Percentiles rank a stretch among this genome's conserved stretches.
These are phyloP conservation scores for Nomia melanderi DNA, from an alignment of 1,140 invertebrate species.

Conservation along the genomic window DNA sequence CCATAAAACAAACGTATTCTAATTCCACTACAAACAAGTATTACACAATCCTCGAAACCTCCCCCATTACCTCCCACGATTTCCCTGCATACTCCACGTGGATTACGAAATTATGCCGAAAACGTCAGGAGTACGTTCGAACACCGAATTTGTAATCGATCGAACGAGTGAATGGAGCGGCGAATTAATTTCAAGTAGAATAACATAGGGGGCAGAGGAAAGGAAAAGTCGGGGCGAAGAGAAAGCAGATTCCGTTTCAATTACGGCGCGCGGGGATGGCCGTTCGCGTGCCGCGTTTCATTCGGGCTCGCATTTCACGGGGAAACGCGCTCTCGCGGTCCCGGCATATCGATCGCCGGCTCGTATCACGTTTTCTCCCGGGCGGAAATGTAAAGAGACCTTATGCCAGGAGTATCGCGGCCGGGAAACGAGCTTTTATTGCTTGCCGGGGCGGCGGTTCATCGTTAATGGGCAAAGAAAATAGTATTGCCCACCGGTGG, in stretches of 20 bases:
- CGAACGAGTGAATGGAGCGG: no score
- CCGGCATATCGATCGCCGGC: conserved; percentile 28
- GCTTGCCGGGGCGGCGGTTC: background rate
- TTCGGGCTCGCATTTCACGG: conserved; percentile 10
- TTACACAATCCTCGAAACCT: no score
- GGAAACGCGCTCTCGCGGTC: background rate
- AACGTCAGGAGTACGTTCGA: no score
- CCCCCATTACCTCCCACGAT: no score
- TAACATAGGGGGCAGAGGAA: background rate
- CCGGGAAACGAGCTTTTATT: conserved; percentile 17
- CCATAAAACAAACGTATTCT: no score
- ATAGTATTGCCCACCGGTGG: no score
- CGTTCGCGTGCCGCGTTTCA: conserved; percentile 17
- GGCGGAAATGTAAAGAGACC: background rate
- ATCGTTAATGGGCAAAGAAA: no score
- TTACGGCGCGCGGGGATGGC: background rate
- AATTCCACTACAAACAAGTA: no score
- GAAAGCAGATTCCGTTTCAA: conserved; percentile 35
- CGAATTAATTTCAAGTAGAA: no score
- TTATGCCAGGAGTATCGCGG: conserved; percentile 1
- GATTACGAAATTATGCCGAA: no score
- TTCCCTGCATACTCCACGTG: no score
- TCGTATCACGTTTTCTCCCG: conserved; percentile 24
- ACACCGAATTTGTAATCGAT: no score
- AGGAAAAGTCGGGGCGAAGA: background rate